These are phyloP conservation scores for Pelecanus crispus DNA, from an alignment of 2,113 vertebrate genomes.

Conservation along the genomic window DNA sequence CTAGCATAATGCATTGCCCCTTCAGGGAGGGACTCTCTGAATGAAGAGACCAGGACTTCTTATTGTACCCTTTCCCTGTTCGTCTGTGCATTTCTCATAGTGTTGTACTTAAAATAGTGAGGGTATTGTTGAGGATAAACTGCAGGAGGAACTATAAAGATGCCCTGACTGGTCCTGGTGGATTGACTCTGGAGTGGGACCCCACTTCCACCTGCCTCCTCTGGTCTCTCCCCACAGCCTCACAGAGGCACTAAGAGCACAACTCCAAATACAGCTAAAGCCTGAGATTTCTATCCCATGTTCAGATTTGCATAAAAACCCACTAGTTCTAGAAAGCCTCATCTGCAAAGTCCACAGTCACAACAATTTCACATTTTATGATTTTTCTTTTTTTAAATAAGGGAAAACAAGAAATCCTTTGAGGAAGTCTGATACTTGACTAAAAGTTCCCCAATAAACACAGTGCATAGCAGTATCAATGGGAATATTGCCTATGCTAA, in stretches of 20 bases:
- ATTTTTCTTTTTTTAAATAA: background rate
- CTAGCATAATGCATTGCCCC: background rate
- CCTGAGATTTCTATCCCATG: background rate
- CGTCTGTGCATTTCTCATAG: background rate
- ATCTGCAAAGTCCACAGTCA: background rate
- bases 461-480: background rate
- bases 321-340: background rate
- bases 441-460: background rate
- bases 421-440: background rate
- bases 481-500: background rate
- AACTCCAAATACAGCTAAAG: background rate
- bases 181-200: background rate
- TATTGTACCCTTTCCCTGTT: background rate
- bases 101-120: background rate
- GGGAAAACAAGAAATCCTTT: background rate
- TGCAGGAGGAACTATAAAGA: background rate
- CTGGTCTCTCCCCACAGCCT: rapidly evolving
- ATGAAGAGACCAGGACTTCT: background rate
- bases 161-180: background rate
- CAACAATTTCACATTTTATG: background rate
- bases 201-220: background rate
- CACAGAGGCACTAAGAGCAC: background rate
- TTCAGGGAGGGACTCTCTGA: background rate
- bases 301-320: background rate
- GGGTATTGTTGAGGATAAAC: background rate